Evolutionary conservation across 2,888 invertebrate species (phyloP).

Genomic region (Enchytraeus crypticus): DNA sequence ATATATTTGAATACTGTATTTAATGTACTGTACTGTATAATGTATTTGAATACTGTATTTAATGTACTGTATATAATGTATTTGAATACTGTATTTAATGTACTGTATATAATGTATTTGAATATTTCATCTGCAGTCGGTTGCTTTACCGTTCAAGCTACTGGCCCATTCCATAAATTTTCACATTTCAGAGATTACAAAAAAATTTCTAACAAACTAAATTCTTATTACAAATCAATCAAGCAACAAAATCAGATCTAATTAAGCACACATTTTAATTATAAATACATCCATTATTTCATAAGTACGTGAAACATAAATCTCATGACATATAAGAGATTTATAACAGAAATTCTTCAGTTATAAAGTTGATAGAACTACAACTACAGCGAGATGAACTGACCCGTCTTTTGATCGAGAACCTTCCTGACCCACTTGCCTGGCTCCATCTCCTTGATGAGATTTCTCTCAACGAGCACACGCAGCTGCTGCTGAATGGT

Average conservation of each 20-base stretch:
- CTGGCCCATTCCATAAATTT: too few species aligned
- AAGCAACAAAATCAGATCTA: background rate
- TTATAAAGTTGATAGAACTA: background rate
- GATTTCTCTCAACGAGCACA: slow-evolving; percentile 37
- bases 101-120: too few species aligned
- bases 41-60: too few species aligned
- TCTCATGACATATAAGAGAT: background rate
- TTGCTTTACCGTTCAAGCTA: too few species aligned
- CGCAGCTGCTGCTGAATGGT: slow-evolving; percentile 35
- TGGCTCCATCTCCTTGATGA: slow-evolving; percentile 43
- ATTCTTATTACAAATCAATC: too few species aligned
- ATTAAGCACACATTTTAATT: background rate
- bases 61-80: too few species aligned
- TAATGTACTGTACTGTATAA: too few species aligned
- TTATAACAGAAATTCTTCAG: background rate
- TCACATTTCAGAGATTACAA: too few species aligned
- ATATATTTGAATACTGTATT: too few species aligned
- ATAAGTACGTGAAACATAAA: background rate
- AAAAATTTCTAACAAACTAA: too few species aligned
- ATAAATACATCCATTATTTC: background rate
- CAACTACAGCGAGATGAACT: background rate
- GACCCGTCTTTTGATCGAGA: slow-evolving; percentile 45
- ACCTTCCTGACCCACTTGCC: slow-evolving; percentile 45
- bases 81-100: too few species aligned
- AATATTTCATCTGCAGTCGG: too few species aligned